A percentile compares a stretch with the other conserved stretches of the same genome.
These are phyloP conservation scores for Tetrao urogallus DNA, from an alignment of 2,113 vertebrate genomes.

Conservation along the genomic window DNA sequence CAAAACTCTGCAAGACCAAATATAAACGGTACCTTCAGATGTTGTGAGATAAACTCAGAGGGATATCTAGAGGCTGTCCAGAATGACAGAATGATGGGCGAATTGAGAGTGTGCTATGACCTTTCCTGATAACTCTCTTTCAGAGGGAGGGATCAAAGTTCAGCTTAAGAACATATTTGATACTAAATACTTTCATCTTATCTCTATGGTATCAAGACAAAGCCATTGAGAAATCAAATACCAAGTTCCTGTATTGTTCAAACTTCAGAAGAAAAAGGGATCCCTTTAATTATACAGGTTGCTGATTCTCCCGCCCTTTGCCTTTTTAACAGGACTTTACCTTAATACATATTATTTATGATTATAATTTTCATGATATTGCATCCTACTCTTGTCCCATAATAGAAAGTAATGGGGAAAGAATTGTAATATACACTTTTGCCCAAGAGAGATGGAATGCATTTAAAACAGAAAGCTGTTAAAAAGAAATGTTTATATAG, in stretches of 20 bases:
- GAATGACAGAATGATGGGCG: not conserved
- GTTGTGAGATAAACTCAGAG: not conserved
- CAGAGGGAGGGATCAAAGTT: not conserved
- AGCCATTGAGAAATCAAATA: not conserved
- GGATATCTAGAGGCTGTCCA: not conserved
- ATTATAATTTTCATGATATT: not conserved
- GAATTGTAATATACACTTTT: not conserved
- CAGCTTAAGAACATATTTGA: not conserved
- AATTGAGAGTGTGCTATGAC: not conserved
- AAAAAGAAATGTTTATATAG: not conserved
- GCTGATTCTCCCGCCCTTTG: not conserved
- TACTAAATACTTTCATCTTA: not conserved
- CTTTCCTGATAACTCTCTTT: not conserved
- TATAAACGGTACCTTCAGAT: not conserved
- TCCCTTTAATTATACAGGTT: not conserved
- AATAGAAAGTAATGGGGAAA: not conserved
- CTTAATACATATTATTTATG: not conserved
- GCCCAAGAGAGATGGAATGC: not conserved
- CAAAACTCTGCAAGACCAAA: not conserved
- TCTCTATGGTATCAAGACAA: not conserved
- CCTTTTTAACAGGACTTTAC: not conserved
- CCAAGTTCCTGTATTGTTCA: not conserved
- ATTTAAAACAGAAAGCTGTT: not conserved
- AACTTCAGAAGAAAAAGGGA: not conserved
- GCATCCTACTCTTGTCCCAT: not conserved